Percentiles rank a stretch among this genome's conserved stretches.
Conservation (phyloP, 1,140 invertebrate genomes). For the Drosophila fuyamai region DNA sequence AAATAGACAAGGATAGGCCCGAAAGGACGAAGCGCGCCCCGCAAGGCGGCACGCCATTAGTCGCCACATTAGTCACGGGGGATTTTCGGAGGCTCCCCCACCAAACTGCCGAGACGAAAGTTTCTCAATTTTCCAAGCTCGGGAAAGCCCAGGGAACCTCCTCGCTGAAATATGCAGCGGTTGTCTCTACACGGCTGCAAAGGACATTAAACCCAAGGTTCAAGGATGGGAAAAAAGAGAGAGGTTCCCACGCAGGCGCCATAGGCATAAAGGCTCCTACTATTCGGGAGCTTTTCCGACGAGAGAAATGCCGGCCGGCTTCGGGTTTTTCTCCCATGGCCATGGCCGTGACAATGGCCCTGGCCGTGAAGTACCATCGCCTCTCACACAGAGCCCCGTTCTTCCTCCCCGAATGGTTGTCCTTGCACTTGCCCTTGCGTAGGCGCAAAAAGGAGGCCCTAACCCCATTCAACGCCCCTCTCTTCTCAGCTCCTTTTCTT, state of each 20-base stretch:
- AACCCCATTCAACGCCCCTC: not conserved
- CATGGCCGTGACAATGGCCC: conserved; percentile 78
- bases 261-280: conserved; percentile 38
- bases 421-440: conserved; percentile 81
- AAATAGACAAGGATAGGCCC: conserved; percentile 61
- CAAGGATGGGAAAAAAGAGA: not conserved
- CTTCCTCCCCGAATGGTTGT: conserved; percentile 27
- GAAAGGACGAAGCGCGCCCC: conserved; percentile 24
- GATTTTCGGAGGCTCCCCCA: conserved; percentile 41
- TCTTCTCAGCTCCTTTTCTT: conserved; percentile 18
- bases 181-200: conserved; percentile 72
- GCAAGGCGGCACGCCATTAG: conserved; percentile 70
- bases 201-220: conserved; percentile 78
- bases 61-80: conserved; percentile 72
- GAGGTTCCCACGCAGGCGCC: conserved; percentile 46
- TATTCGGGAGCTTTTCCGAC: conserved; percentile 52
- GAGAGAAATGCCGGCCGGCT: conserved; percentile 51
- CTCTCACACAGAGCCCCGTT: not conserved
- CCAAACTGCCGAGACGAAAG: conserved; percentile 33
- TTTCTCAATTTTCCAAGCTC: conserved; percentile 63
- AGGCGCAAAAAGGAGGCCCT: conserved; percentile 40
- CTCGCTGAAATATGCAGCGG: conserved; percentile 57
- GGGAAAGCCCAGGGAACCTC: conserved; percentile 14
- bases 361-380: conserved; percentile 63
- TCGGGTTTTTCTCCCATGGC: conserved; percentile 53